These are phyloP conservation scores for Caenorhabditis imperialis DNA, from an alignment of 2,888 invertebrate genomes.

Conservation along the genomic window DNA sequence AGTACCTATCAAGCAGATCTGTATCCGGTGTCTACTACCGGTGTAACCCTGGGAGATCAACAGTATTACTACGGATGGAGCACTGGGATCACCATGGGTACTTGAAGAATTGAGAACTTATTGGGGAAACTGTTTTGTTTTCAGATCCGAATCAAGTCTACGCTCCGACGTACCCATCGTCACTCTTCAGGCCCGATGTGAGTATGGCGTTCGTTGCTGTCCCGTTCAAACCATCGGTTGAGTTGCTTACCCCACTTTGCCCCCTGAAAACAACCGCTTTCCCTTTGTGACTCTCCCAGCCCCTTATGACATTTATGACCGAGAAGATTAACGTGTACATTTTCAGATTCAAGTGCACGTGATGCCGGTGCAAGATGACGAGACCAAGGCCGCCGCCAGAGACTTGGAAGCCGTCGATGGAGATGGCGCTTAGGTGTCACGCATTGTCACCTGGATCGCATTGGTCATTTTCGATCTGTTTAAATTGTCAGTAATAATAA, in stretches of 20 bases:
- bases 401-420: conserved; percentile 41
- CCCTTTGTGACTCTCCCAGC: background rate
- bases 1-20: conserved; percentile 25
- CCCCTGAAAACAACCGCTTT: background rate
- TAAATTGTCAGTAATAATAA: too few relatives aligned
- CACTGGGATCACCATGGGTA: conserved; percentile 32
- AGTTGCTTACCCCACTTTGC: conserved; percentile 6
- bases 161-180: conserved; percentile 1
- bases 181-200: conserved; percentile 35
- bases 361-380: conserved; percentile 48
- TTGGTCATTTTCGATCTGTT: too few relatives aligned
- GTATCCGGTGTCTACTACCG: background rate
- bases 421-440: conserved; percentile 10
- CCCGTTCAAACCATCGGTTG: conserved; percentile 21
- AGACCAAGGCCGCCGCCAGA: conserved; percentile 44
- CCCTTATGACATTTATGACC: background rate
- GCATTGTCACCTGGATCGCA: too few relatives aligned
- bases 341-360: conserved; percentile 45
- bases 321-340: too few relatives aligned
- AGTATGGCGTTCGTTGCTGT: conserved; percentile 24
- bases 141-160: conserved; percentile 24
- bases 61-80: conserved; percentile 25
- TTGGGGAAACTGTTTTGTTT: too few relatives aligned
- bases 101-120: background rate
- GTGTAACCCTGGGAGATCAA: conserved; percentile 14